Conservation (phyloP, 2,888 invertebrate genomes). For the Cordilura impudica region DNA sequence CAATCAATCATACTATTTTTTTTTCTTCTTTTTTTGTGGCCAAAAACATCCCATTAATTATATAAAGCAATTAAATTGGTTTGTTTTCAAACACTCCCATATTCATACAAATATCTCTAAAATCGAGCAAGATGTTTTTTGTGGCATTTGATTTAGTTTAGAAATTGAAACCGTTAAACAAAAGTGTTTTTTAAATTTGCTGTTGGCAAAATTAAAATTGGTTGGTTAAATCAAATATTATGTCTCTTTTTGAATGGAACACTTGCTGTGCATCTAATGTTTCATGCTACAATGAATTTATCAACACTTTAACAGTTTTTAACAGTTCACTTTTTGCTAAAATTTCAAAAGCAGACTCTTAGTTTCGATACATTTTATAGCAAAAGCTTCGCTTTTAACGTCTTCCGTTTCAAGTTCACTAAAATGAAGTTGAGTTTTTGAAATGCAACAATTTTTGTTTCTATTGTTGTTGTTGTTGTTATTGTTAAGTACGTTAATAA, state of each 20-base stretch:
- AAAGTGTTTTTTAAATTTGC: neutral
- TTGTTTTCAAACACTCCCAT: slow-evolving; percentile 12
- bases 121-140: neutral
- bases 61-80: slow-evolving; percentile 17
- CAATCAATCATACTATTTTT: slow-evolving; percentile 26
- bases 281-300: slow-evolving; percentile 31
- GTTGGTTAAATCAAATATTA: neutral
- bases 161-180: neutral
- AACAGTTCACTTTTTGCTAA: neutral
- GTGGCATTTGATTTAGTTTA: slow-evolving; percentile 1
- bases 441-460: slow-evolving; percentile 9
- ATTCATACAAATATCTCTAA: neutral
- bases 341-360: neutral
- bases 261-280: slow-evolving; percentile 42
- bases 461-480: neutral
- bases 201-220: neutral
- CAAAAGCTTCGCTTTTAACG: slow-evolving; percentile 23
- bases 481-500: slow-evolving; percentile 44
- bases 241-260: slow-evolving; percentile 4
- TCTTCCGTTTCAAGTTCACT: slow-evolving; percentile 40
- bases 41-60: neutral
- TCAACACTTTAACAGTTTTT: neutral
- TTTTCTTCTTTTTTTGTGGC: neutral
- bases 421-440: slow-evolving; percentile 7
- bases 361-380: neutral